These are phyloP conservation scores for Silurus glanis DNA, from an alignment of 2,113 vertebrate genomes.

Conservation along the genomic window DNA sequence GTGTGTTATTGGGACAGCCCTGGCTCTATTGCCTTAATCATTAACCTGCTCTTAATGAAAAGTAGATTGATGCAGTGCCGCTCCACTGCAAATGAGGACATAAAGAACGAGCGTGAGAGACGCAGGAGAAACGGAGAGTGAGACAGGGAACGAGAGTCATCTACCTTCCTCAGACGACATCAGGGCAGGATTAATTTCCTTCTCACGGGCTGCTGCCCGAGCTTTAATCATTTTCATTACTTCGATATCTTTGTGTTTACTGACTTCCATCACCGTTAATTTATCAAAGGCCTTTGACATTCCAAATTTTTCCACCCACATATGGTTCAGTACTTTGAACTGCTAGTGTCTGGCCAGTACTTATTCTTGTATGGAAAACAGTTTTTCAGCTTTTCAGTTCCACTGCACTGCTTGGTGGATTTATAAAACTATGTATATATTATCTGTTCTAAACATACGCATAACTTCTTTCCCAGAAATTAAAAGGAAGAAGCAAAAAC, in stretches of 20 bases:
- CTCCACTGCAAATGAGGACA: not conserved
- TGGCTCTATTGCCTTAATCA: conserved; percentile 34
- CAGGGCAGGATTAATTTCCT: conserved; percentile 61
- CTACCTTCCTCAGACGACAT: conserved; percentile 54
- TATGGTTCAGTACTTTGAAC: not conserved
- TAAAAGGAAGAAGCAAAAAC: not conserved
- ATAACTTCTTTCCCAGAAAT: no score
- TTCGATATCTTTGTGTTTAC: conserved; percentile 55
- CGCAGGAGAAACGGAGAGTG: not conserved
- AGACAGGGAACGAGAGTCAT: conserved; percentile 1
- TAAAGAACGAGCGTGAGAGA: conserved; percentile 7
- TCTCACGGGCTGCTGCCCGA: conserved; percentile 34
- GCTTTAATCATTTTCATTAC: conserved; percentile 52
- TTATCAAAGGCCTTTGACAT: conserved; percentile 40
- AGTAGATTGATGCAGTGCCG: conserved; percentile 33
- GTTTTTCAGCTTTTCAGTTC: conserved; percentile 14
- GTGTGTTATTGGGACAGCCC: conserved; percentile 11
- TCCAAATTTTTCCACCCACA: conserved; percentile 25
- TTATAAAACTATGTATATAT: not conserved
- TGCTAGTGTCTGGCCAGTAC: not conserved
- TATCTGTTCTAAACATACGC: not conserved
- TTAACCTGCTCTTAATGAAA: conserved; percentile 54
- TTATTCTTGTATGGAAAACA: conserved; percentile 18
- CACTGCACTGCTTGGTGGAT: not conserved
- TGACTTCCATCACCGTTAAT: conserved; percentile 31